Percentiles rank a stretch among this genome's conserved stretches.
Conservation (phyloP, 2,888 invertebrate genomes). For the Drosophila dives region DNA sequence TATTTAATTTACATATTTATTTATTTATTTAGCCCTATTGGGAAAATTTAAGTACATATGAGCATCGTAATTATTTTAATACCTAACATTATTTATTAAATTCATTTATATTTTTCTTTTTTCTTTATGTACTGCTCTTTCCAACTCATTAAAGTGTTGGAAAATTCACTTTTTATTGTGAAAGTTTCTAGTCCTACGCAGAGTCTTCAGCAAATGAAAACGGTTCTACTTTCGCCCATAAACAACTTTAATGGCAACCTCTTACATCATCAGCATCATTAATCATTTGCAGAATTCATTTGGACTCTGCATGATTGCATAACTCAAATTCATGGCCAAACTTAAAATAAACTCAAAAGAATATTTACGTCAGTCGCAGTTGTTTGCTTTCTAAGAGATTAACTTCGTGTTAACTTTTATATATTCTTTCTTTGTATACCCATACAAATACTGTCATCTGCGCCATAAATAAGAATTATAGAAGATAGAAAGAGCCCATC, state of each 20-base stretch:
- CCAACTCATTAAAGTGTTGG: background rate
- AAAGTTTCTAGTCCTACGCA: conserved; percentile 13
- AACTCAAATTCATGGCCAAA: conserved; percentile 37
- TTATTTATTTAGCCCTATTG: background rate
- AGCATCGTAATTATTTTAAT: background rate
- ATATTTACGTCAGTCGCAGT: conserved; percentile 42
- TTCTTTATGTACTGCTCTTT: background rate
- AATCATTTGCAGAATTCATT: conserved; percentile 15
- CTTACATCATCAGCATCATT: conserved; percentile 6
- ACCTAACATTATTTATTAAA: background rate
- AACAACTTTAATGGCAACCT: background rate
- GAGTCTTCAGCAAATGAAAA: background rate
- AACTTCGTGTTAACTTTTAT: conserved; percentile 30
- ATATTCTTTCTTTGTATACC: conserved; percentile 36
- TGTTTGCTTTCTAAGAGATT: conserved; percentile 33
- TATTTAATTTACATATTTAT: background rate
- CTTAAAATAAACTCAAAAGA: conserved; percentile 1
- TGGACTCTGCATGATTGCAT: conserved; percentile 13
- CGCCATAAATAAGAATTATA: conserved; percentile 61
- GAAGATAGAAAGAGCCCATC: conserved; percentile 52
- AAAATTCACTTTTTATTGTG: conserved; percentile 19
- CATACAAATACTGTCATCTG: conserved; percentile 61
- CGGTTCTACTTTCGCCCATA: conserved; percentile 1
- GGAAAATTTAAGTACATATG: background rate
- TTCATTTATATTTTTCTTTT: background rate